Percentiles rank a stretch among this genome's conserved stretches.
Conservation (phyloP, 2,113 vertebrate genomes). For the Daboia siamensis region DNA sequence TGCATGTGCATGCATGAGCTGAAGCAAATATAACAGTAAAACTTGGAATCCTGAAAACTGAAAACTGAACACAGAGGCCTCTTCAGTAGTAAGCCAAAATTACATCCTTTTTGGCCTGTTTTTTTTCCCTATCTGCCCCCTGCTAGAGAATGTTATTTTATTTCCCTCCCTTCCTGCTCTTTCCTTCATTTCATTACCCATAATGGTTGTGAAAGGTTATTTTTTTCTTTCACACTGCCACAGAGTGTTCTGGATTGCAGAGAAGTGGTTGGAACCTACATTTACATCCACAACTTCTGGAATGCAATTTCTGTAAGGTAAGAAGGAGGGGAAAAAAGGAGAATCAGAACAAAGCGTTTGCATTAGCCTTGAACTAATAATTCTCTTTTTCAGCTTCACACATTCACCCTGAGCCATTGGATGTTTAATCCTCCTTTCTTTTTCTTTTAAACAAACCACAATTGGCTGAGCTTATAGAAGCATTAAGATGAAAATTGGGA, state of each 20-base stretch:
- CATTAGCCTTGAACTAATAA: not conserved
- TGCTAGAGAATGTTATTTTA: not conserved
- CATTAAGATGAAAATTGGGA: not conserved
- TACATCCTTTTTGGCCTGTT: not conserved
- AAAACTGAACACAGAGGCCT: not conserved
- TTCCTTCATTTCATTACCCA: not conserved
- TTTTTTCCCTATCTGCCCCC: not conserved
- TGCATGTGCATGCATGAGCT: fast-evolving
- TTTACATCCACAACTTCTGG: too few species aligned
- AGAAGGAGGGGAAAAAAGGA: not conserved
- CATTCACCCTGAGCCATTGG: not conserved
- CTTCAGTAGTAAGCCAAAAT: not conserved
- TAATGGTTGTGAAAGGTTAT: slow-evolving; percentile 1
- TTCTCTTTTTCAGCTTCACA: not conserved
- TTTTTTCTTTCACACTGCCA: not conserved
- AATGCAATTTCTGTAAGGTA: not conserved
- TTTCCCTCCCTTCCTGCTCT: not conserved
- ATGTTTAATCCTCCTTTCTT: not conserved
- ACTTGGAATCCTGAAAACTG: not conserved
- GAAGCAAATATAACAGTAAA: not conserved
- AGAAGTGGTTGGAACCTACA: not conserved
- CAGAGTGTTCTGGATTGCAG: slow-evolving; percentile 3
- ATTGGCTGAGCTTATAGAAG: not conserved
- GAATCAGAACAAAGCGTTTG: not conserved
- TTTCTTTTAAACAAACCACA: not conserved